Conservation (phyloP, 2,113 vertebrate genomes). For the Pseudonaja textilis region DNA sequence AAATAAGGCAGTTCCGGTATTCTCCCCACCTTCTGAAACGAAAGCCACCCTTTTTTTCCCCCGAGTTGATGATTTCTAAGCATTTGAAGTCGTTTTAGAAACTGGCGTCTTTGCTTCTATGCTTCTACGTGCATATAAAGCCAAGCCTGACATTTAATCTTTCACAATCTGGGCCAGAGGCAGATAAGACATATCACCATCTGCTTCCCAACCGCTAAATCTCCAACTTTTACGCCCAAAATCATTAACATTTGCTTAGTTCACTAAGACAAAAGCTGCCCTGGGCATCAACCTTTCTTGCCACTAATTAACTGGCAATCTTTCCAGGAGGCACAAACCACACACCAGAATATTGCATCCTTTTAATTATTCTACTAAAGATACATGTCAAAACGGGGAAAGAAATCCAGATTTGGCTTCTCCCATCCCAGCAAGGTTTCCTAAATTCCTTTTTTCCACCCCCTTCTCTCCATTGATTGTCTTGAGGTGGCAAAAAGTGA, state of each 20-base stretch:
- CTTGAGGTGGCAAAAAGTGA: no score
- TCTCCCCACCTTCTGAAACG: not conserved
- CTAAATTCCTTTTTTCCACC: not conserved
- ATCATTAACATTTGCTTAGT: not conserved
- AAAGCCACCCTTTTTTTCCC: not conserved
- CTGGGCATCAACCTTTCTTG: not conserved
- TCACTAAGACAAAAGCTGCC: not conserved
- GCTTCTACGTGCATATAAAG: not conserved
- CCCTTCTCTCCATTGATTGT: no score
- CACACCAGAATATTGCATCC: not conserved
- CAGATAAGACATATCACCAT: not conserved
- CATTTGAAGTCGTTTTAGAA: not conserved
- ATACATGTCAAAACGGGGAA: not conserved
- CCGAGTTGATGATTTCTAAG: not conserved
- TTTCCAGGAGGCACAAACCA: not conserved
- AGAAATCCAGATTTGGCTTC: not conserved
- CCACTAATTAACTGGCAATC: not conserved
- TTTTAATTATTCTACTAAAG: not conserved
- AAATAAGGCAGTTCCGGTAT: not conserved
- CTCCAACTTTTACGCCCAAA: not conserved
- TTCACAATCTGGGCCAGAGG: not conserved
- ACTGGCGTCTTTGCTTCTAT: not conserved
- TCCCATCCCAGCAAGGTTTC: not conserved
- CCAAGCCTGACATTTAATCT: not conserved
- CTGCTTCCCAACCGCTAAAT: not conserved